Conservation (phyloP, 30 jellyfish, hydroid and myxozoan genomes). For the Calvadosia cruxmelitensis region DNA sequence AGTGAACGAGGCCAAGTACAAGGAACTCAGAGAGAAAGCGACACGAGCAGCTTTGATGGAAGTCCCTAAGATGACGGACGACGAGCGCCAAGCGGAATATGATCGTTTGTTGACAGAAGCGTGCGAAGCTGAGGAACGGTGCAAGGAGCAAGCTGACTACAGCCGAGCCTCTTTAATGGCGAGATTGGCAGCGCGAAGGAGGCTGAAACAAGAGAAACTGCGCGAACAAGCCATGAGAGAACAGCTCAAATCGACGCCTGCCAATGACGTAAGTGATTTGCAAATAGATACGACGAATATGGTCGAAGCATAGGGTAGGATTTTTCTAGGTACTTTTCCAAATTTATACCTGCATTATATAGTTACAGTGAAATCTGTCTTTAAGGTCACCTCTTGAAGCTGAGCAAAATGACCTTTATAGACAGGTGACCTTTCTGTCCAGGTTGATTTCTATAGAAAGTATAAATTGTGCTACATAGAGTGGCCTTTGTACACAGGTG, state of each 20-base stretch:
- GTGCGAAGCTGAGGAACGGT: conserved; percentile 35
- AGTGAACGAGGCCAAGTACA: conserved; percentile 17
- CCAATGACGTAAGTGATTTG: conserved; percentile 19
- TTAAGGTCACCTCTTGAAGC: no score
- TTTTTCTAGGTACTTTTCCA: no score
- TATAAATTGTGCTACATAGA: no score
- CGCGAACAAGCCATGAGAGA: conserved; percentile 71
- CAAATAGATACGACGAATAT: no score
- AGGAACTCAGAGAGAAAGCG: conserved; percentile 4
- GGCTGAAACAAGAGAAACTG: conserved; percentile 55
- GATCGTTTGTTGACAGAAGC: conserved; percentile 43
- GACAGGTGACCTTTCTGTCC: no score
- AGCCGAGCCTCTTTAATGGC: conserved; percentile 65
- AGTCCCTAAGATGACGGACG: conserved; percentile 41
- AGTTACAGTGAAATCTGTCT: no score
- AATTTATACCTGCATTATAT: no score
- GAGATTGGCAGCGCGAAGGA: conserved; percentile 61
- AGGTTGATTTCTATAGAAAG: no score
- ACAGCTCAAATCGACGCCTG: conserved; percentile 34
- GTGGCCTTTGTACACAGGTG: no score
- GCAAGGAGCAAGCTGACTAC: conserved; percentile 42
- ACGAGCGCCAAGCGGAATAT: conserved; percentile 34
- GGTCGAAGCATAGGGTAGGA: no score
- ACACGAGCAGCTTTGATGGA: not conserved
- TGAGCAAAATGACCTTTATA: no score